Evolutionary conservation across 2,113 vertebrate genomes (phyloP), one percentile per base, ranked within the genome.

Genomic region (Centropus unirufus): DNA sequence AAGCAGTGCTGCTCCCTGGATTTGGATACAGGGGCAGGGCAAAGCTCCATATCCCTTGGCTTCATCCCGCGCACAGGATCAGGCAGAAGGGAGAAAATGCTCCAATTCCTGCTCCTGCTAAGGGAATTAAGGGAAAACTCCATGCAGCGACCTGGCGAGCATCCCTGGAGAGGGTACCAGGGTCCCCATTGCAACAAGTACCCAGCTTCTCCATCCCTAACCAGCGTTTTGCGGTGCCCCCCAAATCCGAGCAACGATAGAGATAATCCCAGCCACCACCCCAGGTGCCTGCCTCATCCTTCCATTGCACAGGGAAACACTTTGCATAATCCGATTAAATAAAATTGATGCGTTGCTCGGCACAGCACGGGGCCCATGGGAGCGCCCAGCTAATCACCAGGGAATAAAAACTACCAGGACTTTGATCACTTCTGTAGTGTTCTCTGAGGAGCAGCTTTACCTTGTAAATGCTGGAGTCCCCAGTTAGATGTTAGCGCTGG

Each of bases 81-180:
- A 23, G 8, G 8, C 22, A 20, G 34, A 22, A 23, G 6, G 13
- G 7, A 49, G 47, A 49, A 49, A 49, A 49, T 11, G 20, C 47
- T 49, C 47, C 21, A 23, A 49, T 49, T 36, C 24, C 52, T 36
- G 36, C 36, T 57, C 32, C 39, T 22, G 62, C 34, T 8, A 57
- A 20, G n/a, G 57, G 30, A 72, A 78, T 72, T 2, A 4, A 20
- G 70, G 74, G 66, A 62, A 62, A 87, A 57, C 5, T 46, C 67
- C 36, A 0, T 0, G 3, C 24, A 79, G 39, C 6, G 2, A n/a
- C 17, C 18, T 0, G 0, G 5, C 0, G 26, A 62, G 46, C 34
- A 72, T 11, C 23, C 10, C 51, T 1, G 0, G 63, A 15, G 69
- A 30, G 5, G 0, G 0, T 16, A 19, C 9, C 67, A 2, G 8